Evolutionary conservation across 2,797 vertebrate genomes (phyloP).

Genomic region (Artibeus lituratus): DNA sequence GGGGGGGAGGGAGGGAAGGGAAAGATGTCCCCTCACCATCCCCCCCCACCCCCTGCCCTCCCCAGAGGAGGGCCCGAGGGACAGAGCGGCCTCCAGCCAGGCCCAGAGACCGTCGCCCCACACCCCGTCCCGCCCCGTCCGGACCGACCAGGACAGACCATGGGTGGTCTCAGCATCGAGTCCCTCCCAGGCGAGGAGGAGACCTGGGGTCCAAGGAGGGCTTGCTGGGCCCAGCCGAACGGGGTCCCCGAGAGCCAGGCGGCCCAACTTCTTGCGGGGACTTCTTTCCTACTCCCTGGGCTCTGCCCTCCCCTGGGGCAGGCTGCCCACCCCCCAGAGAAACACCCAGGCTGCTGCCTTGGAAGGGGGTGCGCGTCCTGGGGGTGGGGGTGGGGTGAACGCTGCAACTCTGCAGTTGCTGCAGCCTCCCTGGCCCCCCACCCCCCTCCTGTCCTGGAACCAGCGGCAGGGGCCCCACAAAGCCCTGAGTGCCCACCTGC

Average conservation of each 20-base stretch:
- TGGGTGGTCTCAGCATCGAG: rapidly evolving
- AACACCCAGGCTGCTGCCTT: rapidly evolving
- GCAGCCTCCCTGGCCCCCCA: not conserved
- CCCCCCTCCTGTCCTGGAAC: no score
- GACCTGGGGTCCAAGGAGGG: not conserved
- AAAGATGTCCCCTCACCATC: no score
- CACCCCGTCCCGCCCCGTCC: rapidly evolving
- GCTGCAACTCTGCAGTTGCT: not conserved
- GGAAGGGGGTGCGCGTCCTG: not conserved
- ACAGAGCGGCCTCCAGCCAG: rapidly evolving
- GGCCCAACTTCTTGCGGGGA: rapidly evolving
- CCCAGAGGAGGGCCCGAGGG: rapidly evolving
- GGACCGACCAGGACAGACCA: not conserved
- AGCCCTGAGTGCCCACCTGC: not conserved
- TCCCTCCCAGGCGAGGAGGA: not conserved
- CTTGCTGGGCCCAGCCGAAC: not conserved
- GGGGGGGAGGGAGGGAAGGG: not conserved
- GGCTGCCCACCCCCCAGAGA: not conserved
- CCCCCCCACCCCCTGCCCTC: not conserved
- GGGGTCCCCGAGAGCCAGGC: not conserved
- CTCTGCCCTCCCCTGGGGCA: not conserved
- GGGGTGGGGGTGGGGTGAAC: no score
- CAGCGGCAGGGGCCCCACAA: not conserved
- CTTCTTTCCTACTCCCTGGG: no score
- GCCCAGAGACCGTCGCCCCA: not conserved